These are phyloP conservation scores for Aleiodes testaceus DNA, from an alignment of 2,888 invertebrate genomes.

Conservation along the genomic window DNA sequence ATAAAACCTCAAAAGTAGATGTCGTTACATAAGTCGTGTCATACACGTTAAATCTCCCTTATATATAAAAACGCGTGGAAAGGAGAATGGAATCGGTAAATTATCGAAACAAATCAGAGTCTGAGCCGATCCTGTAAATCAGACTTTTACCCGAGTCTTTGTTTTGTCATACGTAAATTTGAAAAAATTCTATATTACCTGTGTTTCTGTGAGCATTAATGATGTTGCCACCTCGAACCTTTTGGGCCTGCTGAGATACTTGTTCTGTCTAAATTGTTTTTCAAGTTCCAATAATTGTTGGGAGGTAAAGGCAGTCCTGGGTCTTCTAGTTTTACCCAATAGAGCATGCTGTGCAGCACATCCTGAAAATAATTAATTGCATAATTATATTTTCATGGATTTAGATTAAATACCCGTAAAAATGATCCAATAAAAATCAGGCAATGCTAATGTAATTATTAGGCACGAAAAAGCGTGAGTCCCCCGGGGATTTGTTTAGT, in stretches of 20 bases:
- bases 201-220: conserved; percentile 97
- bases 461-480: conserved; percentile 58
- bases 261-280: conserved; percentile 98
- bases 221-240: conserved; percentile 99
- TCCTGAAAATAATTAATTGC: conserved; percentile 71
- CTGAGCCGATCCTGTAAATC: conserved; percentile 66
- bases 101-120: conserved; percentile 71
- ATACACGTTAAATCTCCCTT: not conserved
- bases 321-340: conserved; percentile 90
- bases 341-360: conserved; percentile 84
- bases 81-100: conserved; percentile 64
- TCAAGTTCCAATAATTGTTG: conserved; percentile 98
- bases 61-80: conserved; percentile 28
- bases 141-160: conserved; percentile 68
- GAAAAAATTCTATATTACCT: conserved; percentile 80
- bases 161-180: conserved; percentile 60
- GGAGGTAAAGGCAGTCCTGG: conserved; percentile 97
- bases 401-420: conserved; percentile 37
- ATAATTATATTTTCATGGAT: conserved; percentile 7
- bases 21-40: conserved; percentile 22
- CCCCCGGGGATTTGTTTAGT: conserved; percentile 64
- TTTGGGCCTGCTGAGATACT: conserved; percentile 98
- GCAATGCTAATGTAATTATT: conserved; percentile 72
- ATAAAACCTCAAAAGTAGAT: conserved; percentile 31
- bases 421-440: conserved; percentile 70